These are phyloP conservation scores for Bergia puertoricense DNA, from an alignment of 92 coral and sea anemone species.

Conservation along the genomic window DNA sequence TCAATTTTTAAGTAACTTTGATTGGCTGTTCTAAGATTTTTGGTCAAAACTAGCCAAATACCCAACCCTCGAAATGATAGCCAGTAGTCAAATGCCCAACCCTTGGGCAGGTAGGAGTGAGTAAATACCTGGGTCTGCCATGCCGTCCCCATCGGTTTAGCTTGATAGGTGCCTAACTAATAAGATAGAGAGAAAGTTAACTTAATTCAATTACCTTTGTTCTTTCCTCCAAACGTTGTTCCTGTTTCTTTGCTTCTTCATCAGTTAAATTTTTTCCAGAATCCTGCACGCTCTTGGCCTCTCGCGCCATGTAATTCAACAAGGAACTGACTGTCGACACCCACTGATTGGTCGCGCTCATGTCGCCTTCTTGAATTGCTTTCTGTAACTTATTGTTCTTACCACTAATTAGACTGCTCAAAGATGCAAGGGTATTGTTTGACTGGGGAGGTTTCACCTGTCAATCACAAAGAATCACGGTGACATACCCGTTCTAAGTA, in stretches of 20 bases:
- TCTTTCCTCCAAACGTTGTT: conserved; percentile 8
- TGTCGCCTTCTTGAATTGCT: conserved; percentile 59
- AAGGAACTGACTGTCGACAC: conserved; percentile 49
- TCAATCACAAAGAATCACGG: neutral
- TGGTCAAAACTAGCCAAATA: too few relatives aligned
- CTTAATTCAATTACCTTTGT: neutral
- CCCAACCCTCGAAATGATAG: too few relatives aligned
- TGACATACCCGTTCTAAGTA: too few relatives aligned
- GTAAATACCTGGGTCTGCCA: neutral
- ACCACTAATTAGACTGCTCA: conserved; percentile 15
- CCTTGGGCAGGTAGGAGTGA: too few relatives aligned
- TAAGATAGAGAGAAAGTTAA: neutral
- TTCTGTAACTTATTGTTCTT: conserved; percentile 41
- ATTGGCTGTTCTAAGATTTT: too few relatives aligned
- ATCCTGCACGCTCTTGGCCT: conserved; percentile 1
- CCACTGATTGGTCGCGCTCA: conserved; percentile 46
- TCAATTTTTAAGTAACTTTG: too few relatives aligned
- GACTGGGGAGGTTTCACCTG: neutral
- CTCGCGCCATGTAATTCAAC: conserved; percentile 49
- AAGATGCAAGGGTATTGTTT: neutral
- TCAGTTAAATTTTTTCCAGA: conserved; percentile 24
- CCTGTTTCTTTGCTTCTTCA: neutral
- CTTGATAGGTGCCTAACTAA: too few relatives aligned
- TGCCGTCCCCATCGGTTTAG: too few relatives aligned
- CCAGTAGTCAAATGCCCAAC: too few relatives aligned